phyloP scores from a whole-genome alignment of 2,888 invertebrate genomes.

The Hemaris fuciformis region DNA sequence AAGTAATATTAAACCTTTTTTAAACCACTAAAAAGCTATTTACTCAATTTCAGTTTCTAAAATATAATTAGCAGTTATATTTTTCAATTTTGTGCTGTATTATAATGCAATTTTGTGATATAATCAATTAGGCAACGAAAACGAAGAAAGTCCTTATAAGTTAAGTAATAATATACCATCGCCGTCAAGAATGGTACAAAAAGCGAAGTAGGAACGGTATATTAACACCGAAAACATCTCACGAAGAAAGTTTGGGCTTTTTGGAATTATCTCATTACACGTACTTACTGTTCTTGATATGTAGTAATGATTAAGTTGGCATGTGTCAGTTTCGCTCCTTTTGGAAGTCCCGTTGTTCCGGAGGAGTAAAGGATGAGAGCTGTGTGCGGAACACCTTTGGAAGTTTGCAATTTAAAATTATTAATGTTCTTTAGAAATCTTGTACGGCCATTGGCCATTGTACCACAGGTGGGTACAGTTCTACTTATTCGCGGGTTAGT shows the following conservation, averaged over 20 bases:
- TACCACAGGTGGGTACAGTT: too few relatives aligned
- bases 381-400: slow-evolving; percentile 19
- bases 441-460: too few relatives aligned
- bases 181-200: neutral
- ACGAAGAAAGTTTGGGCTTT: neutral
- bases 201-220: neutral
- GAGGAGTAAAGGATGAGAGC: slow-evolving; percentile 50
- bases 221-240: neutral
- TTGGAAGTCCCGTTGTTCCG: slow-evolving; percentile 46
- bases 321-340: slow-evolving; percentile 47
- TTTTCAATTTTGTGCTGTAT: neutral
- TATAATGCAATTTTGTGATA: neutral
- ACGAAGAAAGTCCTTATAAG: neutral
- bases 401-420: too few relatives aligned
- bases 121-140: neutral
- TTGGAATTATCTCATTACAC: neutral
- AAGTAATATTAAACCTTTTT: too few relatives aligned
- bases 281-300: slow-evolving; percentile 43
- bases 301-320: slow-evolving; percentile 40
- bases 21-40: too few relatives aligned
- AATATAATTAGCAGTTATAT: neutral
- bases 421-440: too few relatives aligned
- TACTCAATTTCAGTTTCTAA: too few relatives aligned
- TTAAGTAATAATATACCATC: neutral
- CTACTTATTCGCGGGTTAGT: too few relatives aligned